Evolutionary conservation across 2,797 vertebrate genomes (phyloP), one percentile per base, ranked within the genome.

Genomic region (Sebastes matsubarae): DNA sequence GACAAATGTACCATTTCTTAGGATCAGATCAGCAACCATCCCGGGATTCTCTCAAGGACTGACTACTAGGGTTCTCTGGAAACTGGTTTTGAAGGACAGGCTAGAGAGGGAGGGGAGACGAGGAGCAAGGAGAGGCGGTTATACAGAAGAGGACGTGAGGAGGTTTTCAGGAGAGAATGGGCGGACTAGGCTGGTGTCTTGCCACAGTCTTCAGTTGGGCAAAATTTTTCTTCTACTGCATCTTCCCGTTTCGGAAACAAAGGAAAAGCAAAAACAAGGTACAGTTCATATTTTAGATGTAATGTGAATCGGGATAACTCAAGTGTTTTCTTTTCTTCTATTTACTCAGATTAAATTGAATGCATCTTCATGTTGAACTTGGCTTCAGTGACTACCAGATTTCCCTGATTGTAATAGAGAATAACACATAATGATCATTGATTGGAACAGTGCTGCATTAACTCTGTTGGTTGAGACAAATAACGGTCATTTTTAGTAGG

Each of bases 161-260:
- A 83, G 81, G 65, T 68, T 77, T 79, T 30, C 54, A 66, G 68
- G 64, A 74, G 74, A 93, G 88, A 66, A 98, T 99, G 98, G 96
- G 96, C 78, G 93, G 96, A 74, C 91, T 97, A 75, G 90, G 94
- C 89, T 97, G 97, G 96, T 98, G 97, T 91, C 96, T 98, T 68
- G 88, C 96, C 46, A 93, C 94, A 10, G 85, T 98, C 87, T 91
- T 97, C 92, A 94, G 92, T 88, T 99, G 97, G 97, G 95, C 96
- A 29, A 97, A 97, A 93, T 97, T 95, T 82, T 83, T 98, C 75
- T 96, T 98, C 89, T 95, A 92, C 67, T 98, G 97, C 90, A 88
- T 98, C 77, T 95, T 97, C 82, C 97, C 97, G 1, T 94, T 97
- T 85, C 92, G 95, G 79, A 89, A 93, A 82, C 91, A 93, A 66